Percentiles rank a stretch among this genome's conserved stretches.
phyloP scores from a whole-genome alignment of 2,888 invertebrate species.

The Drosophila atripex region DNA sequence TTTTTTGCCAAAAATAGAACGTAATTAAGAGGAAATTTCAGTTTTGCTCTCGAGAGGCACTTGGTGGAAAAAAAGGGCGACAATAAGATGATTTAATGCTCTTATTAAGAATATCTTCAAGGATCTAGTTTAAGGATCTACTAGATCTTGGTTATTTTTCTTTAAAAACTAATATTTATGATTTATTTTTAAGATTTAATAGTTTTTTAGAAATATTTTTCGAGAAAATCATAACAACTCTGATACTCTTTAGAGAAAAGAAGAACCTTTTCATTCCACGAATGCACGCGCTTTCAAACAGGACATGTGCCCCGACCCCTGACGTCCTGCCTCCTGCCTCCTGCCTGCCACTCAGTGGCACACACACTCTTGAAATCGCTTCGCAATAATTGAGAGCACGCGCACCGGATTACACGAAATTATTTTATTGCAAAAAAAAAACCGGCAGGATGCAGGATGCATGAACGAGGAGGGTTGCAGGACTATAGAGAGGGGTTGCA shows the following conservation, averaged over 20 bases:
- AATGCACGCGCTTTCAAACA: neutral
- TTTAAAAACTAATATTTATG: no score
- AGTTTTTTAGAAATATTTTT: no score
- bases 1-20: constrained; percentile 40
- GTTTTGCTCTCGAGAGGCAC: neutral
- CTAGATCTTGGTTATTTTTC: no score
- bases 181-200: no score
- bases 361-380: constrained; percentile 50
- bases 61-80: no score
- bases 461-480: constrained; percentile 36
- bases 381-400: constrained; percentile 74
- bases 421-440: constrained; percentile 49
- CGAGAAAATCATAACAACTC: no score
- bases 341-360: neutral
- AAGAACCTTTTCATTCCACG: no score
- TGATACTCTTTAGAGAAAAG: no score
- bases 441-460: neutral
- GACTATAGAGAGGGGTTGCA: constrained; percentile 6
- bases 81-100: no score
- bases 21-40: constrained; percentile 50
- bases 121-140: no score
- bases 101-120: no score
- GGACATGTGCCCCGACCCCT: neutral
- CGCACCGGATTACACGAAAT: constrained; percentile 69
- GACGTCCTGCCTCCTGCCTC: neutral